phyloP scores from a whole-genome alignment of 2,888 invertebrate genomes.

The Tinea pellionella region DNA sequence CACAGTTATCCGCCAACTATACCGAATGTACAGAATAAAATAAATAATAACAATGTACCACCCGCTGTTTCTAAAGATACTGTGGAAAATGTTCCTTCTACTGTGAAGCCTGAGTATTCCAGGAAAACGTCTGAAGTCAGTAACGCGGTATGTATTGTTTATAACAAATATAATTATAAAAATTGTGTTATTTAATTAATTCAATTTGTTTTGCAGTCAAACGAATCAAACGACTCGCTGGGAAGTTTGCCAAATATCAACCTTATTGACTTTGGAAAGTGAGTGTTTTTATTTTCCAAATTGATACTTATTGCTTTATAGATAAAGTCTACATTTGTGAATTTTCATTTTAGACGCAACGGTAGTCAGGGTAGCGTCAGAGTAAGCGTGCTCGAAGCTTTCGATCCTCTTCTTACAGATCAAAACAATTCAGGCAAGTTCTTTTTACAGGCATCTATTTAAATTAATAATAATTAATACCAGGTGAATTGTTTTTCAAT shows the following conservation, averaged over 20 bases:
- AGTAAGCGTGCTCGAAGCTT: conserved; percentile 85
- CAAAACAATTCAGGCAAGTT: conserved; percentile 67
- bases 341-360: conserved; percentile 7
- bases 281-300: conserved; percentile 2
- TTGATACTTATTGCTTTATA: background rate
- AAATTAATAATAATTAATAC: too few relatives aligned
- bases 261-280: conserved; percentile 53
- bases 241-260: conserved; percentile 53
- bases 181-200: too few relatives aligned
- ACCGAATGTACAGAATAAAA: conserved; percentile 18
- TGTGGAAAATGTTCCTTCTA: conserved; percentile 17
- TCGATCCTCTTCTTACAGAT: conserved; percentile 84
- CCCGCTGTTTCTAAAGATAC: background rate
- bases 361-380: conserved; percentile 58
- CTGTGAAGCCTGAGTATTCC: conserved; percentile 35
- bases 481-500: too few relatives aligned
- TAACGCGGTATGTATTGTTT: conserved; percentile 29
- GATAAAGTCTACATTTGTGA: background rate
- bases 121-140: conserved; percentile 49
- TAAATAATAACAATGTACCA: conserved; percentile 22
- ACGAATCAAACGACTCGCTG: conserved; percentile 48
- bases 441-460: background rate
- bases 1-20: conserved; percentile 37
- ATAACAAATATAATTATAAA: background rate
- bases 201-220: conserved; percentile 34